phyloP scores from a whole-genome alignment of 2,888 invertebrate species.

The Eupeodes latifasciatus region DNA sequence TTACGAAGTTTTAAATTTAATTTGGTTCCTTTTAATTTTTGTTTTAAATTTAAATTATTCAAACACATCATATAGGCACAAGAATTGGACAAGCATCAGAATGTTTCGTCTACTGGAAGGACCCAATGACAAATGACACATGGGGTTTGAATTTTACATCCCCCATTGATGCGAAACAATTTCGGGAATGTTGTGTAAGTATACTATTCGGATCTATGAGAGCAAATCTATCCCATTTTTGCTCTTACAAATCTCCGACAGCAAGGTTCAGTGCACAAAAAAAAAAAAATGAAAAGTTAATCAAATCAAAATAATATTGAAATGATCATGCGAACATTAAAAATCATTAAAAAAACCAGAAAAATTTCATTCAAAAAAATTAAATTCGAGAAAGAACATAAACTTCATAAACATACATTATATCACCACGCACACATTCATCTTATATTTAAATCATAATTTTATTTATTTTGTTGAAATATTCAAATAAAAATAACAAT shows the following conservation, averaged over 20 bases:
- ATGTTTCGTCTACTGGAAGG: constrained; percentile 99
- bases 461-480: background rate
- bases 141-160: constrained; percentile 99
- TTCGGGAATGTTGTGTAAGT: constrained; percentile 98
- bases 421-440: constrained; percentile 64
- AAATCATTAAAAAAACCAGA: constrained; percentile 35
- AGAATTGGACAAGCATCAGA: constrained; percentile 98
- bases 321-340: constrained; percentile 38
- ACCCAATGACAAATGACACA: constrained; percentile 97
- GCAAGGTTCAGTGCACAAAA: constrained; percentile 80
- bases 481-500: constrained; percentile 21
- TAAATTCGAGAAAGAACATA: constrained; percentile 74
- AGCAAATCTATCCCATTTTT: constrained; percentile 67
- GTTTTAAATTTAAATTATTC: background rate
- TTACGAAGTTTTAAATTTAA: too few relatives aligned
- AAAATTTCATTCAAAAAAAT: constrained; percentile 16
- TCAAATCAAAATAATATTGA: constrained; percentile 37
- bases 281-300: constrained; percentile 37
- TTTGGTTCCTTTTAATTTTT: background rate
- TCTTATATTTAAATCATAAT: constrained; percentile 16
- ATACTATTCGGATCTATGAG: constrained; percentile 80
- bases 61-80: constrained; percentile 88
- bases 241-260: constrained; percentile 78
- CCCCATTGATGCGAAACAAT: constrained; percentile 98
- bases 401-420: constrained; percentile 34